Conservation (phyloP, 2,888 invertebrate genomes). For the Diplolepis rosae region DNA sequence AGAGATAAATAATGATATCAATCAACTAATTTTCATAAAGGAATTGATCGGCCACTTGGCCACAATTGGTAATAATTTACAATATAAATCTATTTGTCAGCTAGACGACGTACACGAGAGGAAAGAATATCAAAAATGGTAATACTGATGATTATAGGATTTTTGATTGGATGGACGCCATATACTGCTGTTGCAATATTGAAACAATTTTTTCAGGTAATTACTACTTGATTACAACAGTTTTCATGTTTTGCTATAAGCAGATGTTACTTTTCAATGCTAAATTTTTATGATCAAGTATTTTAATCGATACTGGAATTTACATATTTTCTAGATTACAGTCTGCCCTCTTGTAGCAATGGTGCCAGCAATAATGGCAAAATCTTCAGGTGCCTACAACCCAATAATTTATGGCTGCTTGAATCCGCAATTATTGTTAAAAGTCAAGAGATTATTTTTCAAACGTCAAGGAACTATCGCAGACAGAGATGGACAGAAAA, state of each 20-base stretch:
- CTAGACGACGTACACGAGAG: conserved; percentile 71
- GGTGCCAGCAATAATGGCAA: conserved; percentile 84
- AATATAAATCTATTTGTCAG: conserved; percentile 42
- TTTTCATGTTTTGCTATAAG: no score
- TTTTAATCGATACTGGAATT: no score
- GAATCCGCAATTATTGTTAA: conserved; percentile 77
- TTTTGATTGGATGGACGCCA: conserved; percentile 86
- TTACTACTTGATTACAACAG: no score
- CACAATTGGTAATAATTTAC: no score
- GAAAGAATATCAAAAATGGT: conserved; percentile 81
- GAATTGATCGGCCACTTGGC: no score
- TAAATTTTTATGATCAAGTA: no score
- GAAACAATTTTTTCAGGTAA: conserved; percentile 76
- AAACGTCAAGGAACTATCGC: no score
- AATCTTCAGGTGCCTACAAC: conserved; percentile 85
- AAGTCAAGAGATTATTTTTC: conserved; percentile 56
- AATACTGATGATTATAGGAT: conserved; percentile 82
- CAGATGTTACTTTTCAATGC: no score
- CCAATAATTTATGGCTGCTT: conserved; percentile 85
- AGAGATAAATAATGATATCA: no score
- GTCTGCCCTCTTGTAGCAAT: conserved; percentile 80
- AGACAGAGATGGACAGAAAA: no score
- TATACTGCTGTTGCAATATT: conserved; percentile 82
- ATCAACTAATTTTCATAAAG: no score
- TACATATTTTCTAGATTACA: no score